Percentiles rank a stretch among this genome's conserved stretches.
Conservation (phyloP, 2,797 vertebrate species). For the Coregonus sp. region DNA sequence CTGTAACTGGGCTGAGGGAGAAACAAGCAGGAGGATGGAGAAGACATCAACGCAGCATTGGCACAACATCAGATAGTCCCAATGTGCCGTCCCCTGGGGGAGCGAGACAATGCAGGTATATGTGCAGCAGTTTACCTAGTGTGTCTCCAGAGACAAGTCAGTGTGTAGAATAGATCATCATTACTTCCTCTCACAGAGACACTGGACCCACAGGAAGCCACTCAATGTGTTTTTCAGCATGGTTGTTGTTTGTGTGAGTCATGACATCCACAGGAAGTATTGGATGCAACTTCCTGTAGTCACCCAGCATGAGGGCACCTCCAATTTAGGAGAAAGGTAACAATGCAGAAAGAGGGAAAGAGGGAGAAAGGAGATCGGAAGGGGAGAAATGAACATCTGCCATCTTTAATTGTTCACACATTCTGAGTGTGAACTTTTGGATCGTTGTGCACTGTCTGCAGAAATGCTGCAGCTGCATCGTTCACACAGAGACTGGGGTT, state of each 20-base stretch:
- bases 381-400: not conserved
- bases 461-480: not conserved
- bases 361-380: not conserved
- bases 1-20: constrained; percentile 22
- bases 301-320: not conserved
- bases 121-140: constrained; percentile 23
- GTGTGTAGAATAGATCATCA: constrained; percentile 49
- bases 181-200: constrained; percentile 37
- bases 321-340: not conserved
- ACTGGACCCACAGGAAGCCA: constrained; percentile 47
- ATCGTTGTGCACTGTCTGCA: not conserved
- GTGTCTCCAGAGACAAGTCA: constrained; percentile 15
- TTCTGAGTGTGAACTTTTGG: not conserved
- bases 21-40: constrained; percentile 23
- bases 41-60: constrained; percentile 36
- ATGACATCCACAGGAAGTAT: constrained; percentile 54
- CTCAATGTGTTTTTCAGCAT: constrained; percentile 14
- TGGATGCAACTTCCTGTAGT: constrained; percentile 29
- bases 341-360: not conserved
- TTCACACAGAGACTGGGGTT: constrained; percentile 12
- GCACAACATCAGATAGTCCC: constrained; percentile 25
- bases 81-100: constrained; percentile 25
- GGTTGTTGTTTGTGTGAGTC: constrained; percentile 21
- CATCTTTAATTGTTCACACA: not conserved
- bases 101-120: constrained; percentile 32